Base-by-base conservation (phyloP, 2,797 vertebrate genomes). In the Peromyscus melanophrys region DNA sequence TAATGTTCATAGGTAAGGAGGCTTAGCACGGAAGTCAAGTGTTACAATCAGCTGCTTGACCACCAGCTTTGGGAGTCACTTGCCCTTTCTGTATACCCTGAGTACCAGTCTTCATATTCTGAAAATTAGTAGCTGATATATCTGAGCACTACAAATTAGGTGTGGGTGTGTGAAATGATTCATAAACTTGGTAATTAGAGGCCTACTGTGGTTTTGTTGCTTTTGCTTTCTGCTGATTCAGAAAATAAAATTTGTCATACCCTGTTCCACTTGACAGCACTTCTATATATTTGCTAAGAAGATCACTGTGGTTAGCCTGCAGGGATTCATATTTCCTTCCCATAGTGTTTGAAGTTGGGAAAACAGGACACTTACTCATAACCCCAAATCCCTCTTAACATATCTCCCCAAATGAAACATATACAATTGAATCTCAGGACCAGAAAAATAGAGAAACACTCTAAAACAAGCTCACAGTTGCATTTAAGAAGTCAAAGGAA, bases 201-300 rank as follows among this genome's bases (percentile, higher is more conserved):
- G 29, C 55, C 21, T 43, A 14, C 52, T 31, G 1, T 46, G 90
- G 1, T 34, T 59, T 71, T 67, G 81, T 96, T 4, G 25, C 31
- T 85, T 67, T 73, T 86, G 40, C n/a, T 96, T 89, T 89, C 82
- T 82, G 67, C 10, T 57, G 3, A 95, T 6, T 73, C 4, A 85
- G 90, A 90, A 29, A 75, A 97, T 69, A 40, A 40, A 93, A 83
- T 80, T 77, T 59, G 46, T 83, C 71, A 52, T 4, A 65, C 49
- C 2, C 52, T 46, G 2, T 49, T 81, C 61, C 29, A 61, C 9
- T 40, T 77, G 34, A n/a, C 10, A 92, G 27, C 55, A 75, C n/a
- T 73, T 77, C 73, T 57, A 3, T 75, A 29, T 77, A 57, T 71
- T 71, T 17, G 69, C 52, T 94, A 86, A 78, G 55, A 2, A 88